These are phyloP conservation scores for Gandaritis pyraliata DNA, from an alignment of 2,888 invertebrate genomes.

Conservation along the genomic window DNA sequence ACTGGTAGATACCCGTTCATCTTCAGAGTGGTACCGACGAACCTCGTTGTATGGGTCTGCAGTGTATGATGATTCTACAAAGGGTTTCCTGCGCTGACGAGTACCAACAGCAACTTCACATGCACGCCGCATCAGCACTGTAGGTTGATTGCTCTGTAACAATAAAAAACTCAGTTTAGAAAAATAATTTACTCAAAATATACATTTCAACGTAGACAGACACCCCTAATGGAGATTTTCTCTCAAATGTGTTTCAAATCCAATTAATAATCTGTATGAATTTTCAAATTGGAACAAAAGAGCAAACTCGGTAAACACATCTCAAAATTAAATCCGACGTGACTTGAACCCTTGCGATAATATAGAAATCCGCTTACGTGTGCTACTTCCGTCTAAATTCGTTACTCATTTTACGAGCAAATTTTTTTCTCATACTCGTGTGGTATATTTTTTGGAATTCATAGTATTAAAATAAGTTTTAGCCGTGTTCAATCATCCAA, in stretches of 20 bases:
- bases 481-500: conserved; percentile 56
- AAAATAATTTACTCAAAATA: neutral
- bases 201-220: neutral
- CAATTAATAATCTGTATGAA: conserved; percentile 18
- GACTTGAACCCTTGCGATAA: conserved; percentile 43
- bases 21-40: conserved; percentile 61
- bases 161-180: conserved; percentile 20
- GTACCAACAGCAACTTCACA: conserved; percentile 70
- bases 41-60: conserved; percentile 56
- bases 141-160: conserved; percentile 68
- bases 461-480: conserved; percentile 19
- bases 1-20: conserved; percentile 66
- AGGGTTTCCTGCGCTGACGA: conserved; percentile 62
- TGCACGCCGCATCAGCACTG: conserved; percentile 69
- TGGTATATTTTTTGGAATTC: conserved; percentile 19
- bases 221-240: neutral
- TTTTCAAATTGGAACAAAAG: conserved; percentile 29
- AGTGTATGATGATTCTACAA: conserved; percentile 54
- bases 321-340: conserved; percentile 36
- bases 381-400: conserved; percentile 43
- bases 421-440: conserved; percentile 37
- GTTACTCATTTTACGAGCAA: conserved; percentile 41
- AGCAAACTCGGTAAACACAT: conserved; percentile 37
- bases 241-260: conserved; percentile 4
- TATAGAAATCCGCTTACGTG: conserved; percentile 53